Evolutionary conservation across 1,140 invertebrate genomes (phyloP).

Genomic region (Popillia japonica): DNA sequence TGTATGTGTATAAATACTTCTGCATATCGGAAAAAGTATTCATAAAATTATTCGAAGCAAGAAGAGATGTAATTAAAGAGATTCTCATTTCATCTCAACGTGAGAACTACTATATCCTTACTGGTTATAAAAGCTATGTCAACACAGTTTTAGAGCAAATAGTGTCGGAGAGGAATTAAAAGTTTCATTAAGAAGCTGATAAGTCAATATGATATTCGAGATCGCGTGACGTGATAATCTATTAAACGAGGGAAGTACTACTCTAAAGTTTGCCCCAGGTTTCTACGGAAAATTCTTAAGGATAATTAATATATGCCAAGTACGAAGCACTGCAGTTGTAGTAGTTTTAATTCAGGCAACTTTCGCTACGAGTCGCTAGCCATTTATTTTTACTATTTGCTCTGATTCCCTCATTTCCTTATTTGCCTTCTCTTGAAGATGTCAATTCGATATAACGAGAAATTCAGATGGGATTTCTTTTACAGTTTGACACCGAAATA

Average conservation of each 20-base stretch:
- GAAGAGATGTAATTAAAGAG: too few species aligned
- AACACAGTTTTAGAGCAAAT: too few species aligned
- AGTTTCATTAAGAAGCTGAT: background rate
- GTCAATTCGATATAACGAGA: slow-evolving; percentile 4
- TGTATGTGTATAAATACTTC: background rate
- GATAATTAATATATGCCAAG: slow-evolving; percentile 15
- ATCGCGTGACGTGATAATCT: background rate
- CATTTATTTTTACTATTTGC: background rate
- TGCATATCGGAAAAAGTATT: too few species aligned
- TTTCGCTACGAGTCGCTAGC: background rate
- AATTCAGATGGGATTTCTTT: background rate
- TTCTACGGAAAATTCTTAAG: background rate
- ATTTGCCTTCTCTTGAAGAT: background rate
- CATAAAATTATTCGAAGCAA: too few species aligned
- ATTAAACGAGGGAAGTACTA: too few species aligned
- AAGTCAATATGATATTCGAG: background rate
- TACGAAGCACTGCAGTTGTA: background rate
- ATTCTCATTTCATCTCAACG: too few species aligned
- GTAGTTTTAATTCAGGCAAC: slow-evolving; percentile 1
- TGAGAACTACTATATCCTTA: too few species aligned
- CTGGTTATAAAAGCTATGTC: too few species aligned
- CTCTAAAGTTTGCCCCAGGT: background rate
- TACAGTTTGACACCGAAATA: background rate
- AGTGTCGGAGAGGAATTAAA: background rate
- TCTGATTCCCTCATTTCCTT: background rate